Conservation (phyloP, 1,140 invertebrate genomes). For the Thalassaphorura encarpata region DNA sequence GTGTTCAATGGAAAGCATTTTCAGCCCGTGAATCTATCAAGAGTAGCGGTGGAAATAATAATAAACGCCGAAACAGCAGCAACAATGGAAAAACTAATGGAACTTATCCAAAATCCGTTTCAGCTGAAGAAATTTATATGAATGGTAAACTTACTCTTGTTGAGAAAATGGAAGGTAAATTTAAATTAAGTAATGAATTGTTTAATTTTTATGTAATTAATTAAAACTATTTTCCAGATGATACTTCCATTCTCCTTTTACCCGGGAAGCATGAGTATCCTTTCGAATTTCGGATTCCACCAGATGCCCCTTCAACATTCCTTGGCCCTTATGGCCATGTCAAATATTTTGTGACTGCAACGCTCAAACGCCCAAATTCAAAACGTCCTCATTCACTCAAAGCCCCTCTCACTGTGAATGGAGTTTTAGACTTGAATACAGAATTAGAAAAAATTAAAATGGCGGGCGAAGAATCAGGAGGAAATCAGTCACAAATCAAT, state of each 20-base stretch:
- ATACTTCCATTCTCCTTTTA: background rate
- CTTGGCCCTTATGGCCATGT: background rate
- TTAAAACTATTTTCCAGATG: background rate
- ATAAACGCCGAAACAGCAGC: no score
- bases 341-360: background rate
- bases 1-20: no score
- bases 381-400: background rate
- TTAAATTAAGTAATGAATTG: background rate
- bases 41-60: no score
- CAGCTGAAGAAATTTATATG: background rate
- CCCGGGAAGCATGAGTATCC: conserved; percentile 1
- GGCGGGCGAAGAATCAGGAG: no score
- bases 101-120: background rate
- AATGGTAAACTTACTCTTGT: background rate
- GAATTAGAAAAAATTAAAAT: no score
- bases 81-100: background rate
- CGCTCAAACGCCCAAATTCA: background rate
- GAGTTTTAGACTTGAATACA: background rate
- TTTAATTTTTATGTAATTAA: background rate
- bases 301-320: background rate
- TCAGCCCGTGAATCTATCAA: no score
- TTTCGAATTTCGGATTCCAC: conserved; percentile 1
- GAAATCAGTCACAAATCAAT: no score
- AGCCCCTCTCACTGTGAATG: conserved; percentile 1
- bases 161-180: background rate